Conservation (phyloP, 2,113 vertebrate genomes). For the Grantiella picta region DNA sequence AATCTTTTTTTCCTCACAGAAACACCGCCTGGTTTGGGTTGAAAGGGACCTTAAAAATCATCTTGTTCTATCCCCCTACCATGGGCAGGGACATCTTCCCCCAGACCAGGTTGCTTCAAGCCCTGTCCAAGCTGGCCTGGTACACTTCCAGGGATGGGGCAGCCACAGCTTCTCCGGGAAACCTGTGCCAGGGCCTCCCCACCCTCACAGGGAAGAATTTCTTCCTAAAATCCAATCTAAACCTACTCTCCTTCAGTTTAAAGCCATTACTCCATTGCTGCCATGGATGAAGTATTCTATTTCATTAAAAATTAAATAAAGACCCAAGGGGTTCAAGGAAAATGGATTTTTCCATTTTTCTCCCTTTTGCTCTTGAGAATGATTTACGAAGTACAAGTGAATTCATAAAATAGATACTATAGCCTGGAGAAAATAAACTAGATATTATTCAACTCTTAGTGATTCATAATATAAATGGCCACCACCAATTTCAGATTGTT, state of each 20-base stretch:
- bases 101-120: neutral
- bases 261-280: slow-evolving; percentile 37
- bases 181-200: neutral
- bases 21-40: neutral
- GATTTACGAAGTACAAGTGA: slow-evolving; percentile 69
- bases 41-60: neutral
- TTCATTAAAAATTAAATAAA: slow-evolving; percentile 77
- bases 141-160: neutral
- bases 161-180: neutral
- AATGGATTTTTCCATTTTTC: slow-evolving; percentile 71
- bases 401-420: slow-evolving; percentile 67
- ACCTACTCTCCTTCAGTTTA: neutral
- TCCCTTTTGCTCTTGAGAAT: slow-evolving; percentile 66
- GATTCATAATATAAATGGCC: slow-evolving; percentile 42
- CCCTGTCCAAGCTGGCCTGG: neutral
- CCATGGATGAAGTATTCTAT: slow-evolving; percentile 64
- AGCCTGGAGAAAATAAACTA: slow-evolving; percentile 60
- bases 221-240: neutral
- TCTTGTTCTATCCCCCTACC: neutral
- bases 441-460: slow-evolving; percentile 62
- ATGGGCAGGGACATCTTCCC: neutral
- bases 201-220: neutral
- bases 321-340: slow-evolving; percentile 49
- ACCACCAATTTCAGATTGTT: slow-evolving; percentile 26
- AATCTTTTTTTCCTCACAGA: neutral